phyloP scores from a whole-genome alignment of 2,113 vertebrate genomes.

The Prunella fulvescens region DNA sequence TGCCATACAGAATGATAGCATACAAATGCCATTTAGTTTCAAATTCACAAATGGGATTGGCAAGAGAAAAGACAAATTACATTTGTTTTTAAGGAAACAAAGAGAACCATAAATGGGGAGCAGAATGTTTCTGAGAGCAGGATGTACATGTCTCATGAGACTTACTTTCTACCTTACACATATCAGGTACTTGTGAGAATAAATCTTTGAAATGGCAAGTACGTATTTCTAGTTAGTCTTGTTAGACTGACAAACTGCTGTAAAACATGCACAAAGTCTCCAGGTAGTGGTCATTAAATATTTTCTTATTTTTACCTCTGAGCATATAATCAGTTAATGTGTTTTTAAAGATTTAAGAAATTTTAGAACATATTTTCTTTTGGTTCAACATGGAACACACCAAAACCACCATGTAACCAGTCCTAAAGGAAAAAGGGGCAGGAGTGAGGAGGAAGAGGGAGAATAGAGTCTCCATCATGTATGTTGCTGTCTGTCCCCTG shows the following conservation, averaged over 20 bases:
- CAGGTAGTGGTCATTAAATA: neutral
- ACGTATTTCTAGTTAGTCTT: neutral
- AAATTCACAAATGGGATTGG: neutral
- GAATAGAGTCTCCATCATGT: neutral
- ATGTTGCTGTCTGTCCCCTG: neutral
- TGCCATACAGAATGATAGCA: neutral
- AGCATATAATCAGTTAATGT: neutral
- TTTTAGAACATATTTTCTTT: neutral
- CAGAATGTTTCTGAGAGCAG: neutral
- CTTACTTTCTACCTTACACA: neutral
- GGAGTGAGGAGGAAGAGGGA: neutral
- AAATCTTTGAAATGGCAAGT: neutral
- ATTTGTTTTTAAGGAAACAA: conserved; percentile 26
- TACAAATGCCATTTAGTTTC: neutral
- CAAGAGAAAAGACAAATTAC: neutral
- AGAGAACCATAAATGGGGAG: neutral
- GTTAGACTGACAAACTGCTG: neutral
- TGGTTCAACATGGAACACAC: neutral
- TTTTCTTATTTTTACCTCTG: neutral
- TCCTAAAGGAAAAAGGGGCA: neutral
- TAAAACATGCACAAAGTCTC: neutral
- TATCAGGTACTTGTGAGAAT: neutral
- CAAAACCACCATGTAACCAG: neutral
- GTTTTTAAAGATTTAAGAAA: neutral
- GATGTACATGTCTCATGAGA: neutral